A percentile compares a stretch with the other conserved stretches of the same genome.
These are phyloP conservation scores for Agrochola macilenta DNA, from an alignment of 2,888 invertebrate species.

Conservation along the genomic window DNA sequence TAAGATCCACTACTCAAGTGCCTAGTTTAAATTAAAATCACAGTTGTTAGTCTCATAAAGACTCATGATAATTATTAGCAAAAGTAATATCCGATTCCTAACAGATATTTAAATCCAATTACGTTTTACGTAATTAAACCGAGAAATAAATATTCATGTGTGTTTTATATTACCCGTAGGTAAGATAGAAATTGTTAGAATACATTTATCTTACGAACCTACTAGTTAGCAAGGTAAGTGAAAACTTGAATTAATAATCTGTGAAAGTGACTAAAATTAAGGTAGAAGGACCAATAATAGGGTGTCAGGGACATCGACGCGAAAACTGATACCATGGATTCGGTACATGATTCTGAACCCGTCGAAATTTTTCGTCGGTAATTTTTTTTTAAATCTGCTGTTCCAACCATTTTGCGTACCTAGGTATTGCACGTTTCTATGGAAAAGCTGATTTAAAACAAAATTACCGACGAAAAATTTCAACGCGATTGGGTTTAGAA, in stretches of 20 bases:
- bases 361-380: no score
- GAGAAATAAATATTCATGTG: constrained; percentile 18
- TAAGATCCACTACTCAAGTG: neutral
- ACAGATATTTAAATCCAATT: constrained; percentile 44
- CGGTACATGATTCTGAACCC: no score
- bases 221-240: neutral
- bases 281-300: neutral
- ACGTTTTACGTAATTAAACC: constrained; percentile 36
- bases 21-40: constrained; percentile 14
- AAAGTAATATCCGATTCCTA: constrained; percentile 21
- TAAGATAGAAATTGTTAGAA: constrained; percentile 11
- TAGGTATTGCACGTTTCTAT: no score
- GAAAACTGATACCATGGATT: no score
- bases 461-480: no score
- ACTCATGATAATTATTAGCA: constrained; percentile 36
- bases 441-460: no score
- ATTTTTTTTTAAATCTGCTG: no score
- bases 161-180: constrained; percentile 20
- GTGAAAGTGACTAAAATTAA: neutral
- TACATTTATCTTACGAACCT: neutral
- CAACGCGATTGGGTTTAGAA: no score
- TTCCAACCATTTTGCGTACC: no score
- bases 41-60: neutral
- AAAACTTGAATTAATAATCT: constrained; percentile 6
- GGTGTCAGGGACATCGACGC: no score